Percentiles rank a stretch among this genome's conserved stretches.
These are phyloP conservation scores for Cylloceria caligata DNA, from an alignment of 2,888 invertebrate genomes.

Conservation along the genomic window DNA sequence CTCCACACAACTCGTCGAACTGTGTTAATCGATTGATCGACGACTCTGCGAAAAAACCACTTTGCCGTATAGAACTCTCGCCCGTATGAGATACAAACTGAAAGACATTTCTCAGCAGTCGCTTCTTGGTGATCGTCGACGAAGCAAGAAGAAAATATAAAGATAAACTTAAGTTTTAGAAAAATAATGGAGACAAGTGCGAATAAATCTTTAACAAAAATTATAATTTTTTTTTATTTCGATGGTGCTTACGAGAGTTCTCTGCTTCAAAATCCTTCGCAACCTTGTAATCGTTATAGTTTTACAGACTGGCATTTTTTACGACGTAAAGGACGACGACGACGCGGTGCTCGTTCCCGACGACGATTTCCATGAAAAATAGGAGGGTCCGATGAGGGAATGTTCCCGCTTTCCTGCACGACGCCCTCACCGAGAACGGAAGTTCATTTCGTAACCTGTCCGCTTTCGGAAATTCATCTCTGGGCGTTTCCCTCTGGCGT, in stretches of 20 bases:
- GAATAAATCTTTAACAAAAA: conserved; percentile 17
- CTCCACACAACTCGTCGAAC: conserved; percentile 11
- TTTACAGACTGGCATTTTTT: conserved; percentile 18
- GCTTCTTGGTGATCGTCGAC: neutral
- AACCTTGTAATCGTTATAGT: conserved; percentile 8
- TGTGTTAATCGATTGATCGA: conserved; percentile 53
- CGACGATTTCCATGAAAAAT: conserved; percentile 74
- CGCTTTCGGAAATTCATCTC: conserved; percentile 80
- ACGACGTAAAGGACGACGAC: conserved; percentile 48
- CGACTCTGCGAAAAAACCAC: conserved; percentile 27
- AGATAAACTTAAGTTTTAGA: neutral
- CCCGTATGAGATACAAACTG: neutral
- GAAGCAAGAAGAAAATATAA: neutral
- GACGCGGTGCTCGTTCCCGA: conserved; percentile 43
- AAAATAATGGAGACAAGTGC: conserved; percentile 13
- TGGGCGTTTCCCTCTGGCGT: conserved; percentile 70
- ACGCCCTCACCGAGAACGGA: conserved; percentile 62
- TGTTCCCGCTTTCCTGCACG: conserved; percentile 52
- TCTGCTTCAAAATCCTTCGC: neutral
- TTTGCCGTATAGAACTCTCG: conserved; percentile 32
- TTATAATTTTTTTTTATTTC: neutral
- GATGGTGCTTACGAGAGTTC: neutral
- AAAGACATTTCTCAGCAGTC: conserved; percentile 32
- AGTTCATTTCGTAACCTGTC: conserved; percentile 79
- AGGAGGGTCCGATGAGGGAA: conserved; percentile 67